Evolutionary conservation across 1,140 invertebrate species (phyloP).

Genomic region (Oedothorax gibbosus): DNA sequence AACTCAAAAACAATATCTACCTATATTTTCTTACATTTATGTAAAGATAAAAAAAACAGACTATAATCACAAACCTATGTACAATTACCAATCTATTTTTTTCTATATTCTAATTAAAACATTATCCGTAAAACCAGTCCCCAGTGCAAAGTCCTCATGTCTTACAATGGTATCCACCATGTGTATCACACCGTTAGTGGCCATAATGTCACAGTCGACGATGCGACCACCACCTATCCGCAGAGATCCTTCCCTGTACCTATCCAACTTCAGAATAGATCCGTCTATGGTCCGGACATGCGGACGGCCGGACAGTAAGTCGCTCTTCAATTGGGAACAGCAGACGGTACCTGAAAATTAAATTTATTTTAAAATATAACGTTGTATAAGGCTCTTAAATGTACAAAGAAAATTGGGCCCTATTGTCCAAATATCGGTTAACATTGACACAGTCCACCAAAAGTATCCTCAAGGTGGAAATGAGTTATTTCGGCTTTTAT

Average conservation of each 20-base stretch:
- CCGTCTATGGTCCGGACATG: conserved; percentile 23
- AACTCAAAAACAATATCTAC: too few species aligned
- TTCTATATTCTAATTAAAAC: background rate
- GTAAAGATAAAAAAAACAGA: too few species aligned
- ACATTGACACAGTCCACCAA: too few species aligned
- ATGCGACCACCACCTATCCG: conserved; percentile 61
- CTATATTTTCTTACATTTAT: too few species aligned
- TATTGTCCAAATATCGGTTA: too few species aligned
- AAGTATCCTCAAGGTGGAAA: too few species aligned
- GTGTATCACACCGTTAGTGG: conserved; percentile 73
- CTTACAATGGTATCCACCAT: conserved; percentile 67
- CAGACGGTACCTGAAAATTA: conserved; percentile 8
- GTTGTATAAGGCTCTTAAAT: too few species aligned
- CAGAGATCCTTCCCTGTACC: background rate
- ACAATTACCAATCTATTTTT: background rate
- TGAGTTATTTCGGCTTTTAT: too few species aligned
- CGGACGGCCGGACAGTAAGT: conserved; percentile 7
- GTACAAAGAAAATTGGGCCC: too few species aligned
- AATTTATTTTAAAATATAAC: background rate
- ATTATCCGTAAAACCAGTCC: background rate
- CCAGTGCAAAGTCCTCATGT: background rate
- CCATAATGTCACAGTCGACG: conserved; percentile 71
- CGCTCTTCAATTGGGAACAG: conserved; percentile 28
- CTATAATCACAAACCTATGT: too few species aligned
- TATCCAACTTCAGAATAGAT: conserved; percentile 2